phyloP scores from a whole-genome alignment of 1,140 invertebrate genomes.

The Sinella curviseta region DNA sequence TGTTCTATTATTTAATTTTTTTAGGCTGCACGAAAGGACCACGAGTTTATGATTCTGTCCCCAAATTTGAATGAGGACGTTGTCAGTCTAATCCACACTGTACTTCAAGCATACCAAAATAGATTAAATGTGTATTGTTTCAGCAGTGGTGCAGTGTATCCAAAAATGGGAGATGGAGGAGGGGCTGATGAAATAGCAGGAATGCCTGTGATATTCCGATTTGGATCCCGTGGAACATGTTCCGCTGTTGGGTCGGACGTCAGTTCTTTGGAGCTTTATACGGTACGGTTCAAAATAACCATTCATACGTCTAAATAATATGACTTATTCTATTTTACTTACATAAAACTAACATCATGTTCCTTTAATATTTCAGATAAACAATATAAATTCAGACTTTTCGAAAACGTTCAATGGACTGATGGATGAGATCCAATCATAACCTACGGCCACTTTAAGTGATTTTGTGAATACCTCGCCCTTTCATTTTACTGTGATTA shows the following conservation, averaged over 20 bases:
- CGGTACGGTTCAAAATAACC: conserved; percentile 44
- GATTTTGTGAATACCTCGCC: too few species aligned
- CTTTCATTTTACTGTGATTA: too few species aligned
- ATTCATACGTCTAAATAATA: neutral
- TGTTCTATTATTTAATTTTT: neutral
- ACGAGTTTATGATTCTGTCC: conserved; percentile 57
- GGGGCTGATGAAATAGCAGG: neutral
- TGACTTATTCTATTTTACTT: neutral
- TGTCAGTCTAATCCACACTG: conserved; percentile 54
- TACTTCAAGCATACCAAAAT: conserved; percentile 55
- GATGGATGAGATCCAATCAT: too few species aligned
- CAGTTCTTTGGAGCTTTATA: conserved; percentile 52
- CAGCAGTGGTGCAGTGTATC: conserved; percentile 55
- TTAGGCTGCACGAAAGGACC: conserved; percentile 56
- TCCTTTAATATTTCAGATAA: conserved; percentile 28
- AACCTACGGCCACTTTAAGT: too few species aligned
- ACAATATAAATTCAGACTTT: conserved; percentile 46
- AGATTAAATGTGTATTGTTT: conserved; percentile 55
- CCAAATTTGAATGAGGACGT: conserved; percentile 52
- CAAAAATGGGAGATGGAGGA: conserved; percentile 46
- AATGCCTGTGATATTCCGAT: conserved; percentile 49
- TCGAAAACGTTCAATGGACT: conserved; percentile 12
- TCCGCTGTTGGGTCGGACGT: conserved; percentile 51
- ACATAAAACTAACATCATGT: too few species aligned
- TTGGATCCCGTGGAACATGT: conserved; percentile 52